These are phyloP conservation scores for Arvicanthis niloticus DNA, from an alignment of 2,113 vertebrate genomes.

Conservation along the genomic window DNA sequence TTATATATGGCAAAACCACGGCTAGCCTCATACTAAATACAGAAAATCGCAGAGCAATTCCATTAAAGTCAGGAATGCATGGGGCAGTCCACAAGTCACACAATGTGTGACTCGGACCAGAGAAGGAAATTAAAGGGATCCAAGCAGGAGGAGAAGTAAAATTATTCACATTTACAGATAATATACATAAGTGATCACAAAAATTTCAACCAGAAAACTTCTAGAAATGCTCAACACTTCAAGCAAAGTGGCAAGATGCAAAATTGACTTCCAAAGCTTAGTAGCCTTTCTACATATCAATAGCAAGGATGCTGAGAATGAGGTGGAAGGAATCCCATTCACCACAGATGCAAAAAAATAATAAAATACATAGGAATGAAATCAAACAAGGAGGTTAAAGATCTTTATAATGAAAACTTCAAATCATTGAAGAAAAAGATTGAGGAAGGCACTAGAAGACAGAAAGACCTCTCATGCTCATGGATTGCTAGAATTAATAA, in stretches of 20 bases:
- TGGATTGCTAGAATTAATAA: neutral
- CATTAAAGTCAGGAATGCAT: neutral
- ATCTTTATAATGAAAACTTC: neutral
- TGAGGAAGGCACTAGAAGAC: neutral
- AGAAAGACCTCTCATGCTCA: neutral
- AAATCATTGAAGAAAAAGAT: neutral
- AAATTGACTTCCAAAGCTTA: neutral
- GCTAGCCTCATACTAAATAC: neutral
- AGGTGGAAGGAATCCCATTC: neutral
- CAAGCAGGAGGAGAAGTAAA: neutral
- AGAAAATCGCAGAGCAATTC: neutral
- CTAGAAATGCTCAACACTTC: neutral
- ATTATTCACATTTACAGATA: neutral
- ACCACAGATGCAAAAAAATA: neutral
- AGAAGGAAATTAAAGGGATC: neutral
- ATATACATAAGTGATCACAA: neutral
- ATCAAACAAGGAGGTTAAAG: neutral
- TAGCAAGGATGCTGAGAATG: neutral
- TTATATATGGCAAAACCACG: neutral
- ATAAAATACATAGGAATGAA: too few relatives aligned
- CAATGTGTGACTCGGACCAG: too few relatives aligned
- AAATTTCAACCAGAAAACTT: neutral
- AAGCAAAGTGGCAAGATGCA: too few relatives aligned
- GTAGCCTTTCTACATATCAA: neutral
- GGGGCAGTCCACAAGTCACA: neutral